These are phyloP conservation scores for Xyliphius kryptos DNA, from an alignment of 2,113 vertebrate species.

Conservation along the genomic window DNA sequence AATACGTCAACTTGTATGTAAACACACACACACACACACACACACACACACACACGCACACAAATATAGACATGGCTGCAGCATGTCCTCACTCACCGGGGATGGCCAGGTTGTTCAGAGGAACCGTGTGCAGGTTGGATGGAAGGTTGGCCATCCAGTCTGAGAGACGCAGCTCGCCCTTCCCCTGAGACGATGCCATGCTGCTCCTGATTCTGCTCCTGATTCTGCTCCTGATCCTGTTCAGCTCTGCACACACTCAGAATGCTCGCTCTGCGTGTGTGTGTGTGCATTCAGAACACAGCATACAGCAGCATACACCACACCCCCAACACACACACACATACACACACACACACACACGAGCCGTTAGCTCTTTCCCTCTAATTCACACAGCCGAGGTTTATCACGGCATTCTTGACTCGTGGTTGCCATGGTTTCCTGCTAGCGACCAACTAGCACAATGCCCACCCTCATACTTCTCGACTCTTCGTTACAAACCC, in stretches of 20 bases:
- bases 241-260: neutral
- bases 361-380: neutral
- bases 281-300: neutral
- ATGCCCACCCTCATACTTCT: neutral
- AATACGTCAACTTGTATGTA: neutral
- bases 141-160: constrained; percentile 96
- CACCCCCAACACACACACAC: neutral
- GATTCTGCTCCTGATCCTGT: neutral
- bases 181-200: constrained; percentile 93
- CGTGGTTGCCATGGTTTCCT: constrained; percentile 1
- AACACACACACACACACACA: constrained; percentile 4
- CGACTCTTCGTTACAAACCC: no score
- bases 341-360: neutral
- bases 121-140: constrained; percentile 76
- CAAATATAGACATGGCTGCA: neutral
- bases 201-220: constrained; percentile 34
- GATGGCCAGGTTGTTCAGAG: constrained; percentile 88
- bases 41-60: neutral
- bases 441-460: neutral
- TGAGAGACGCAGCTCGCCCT: constrained; percentile 76
- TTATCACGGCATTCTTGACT: neutral
- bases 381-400: neutral
- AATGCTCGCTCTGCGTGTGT: neutral
- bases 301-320: neutral
- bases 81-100: constrained; percentile 70